Evolutionary conservation across 1,140 invertebrate genomes (phyloP), one percentile per base, ranked within the genome.

Genomic region (Solen grandis): DNA sequence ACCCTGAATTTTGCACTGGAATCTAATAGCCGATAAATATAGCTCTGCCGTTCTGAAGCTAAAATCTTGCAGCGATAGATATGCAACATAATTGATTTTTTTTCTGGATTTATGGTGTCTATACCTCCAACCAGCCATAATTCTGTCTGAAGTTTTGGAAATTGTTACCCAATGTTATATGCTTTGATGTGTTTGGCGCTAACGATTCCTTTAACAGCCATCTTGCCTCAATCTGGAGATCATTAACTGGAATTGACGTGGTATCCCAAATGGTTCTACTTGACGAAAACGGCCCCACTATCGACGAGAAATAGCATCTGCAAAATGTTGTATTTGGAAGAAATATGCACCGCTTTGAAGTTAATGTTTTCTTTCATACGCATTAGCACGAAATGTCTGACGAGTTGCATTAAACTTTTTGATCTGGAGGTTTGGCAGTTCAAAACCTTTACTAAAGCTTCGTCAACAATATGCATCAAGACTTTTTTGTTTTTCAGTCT

Each of bases 1-100:
- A 57, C 54, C 54, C 54, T 10, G 5, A 5, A 57, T 57, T 57
- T 57, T 57, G n/a, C 54, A 57, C 29, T 57, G 54, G n/a, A 57
- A 57, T 22, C 54, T 5, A 10, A 57, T 57, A 5, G 54, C 54
- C 5, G 54, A 5, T 57, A 57, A 57, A 57, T 57, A 57, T 57
- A 57, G 54, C 29, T 57, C n/a, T 57, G 54, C 54, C n/a, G 54
- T 57, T 57, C 29, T 57, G n/a, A 57, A 57, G 54, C 54, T 57
- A 57, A 57, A 57, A 57, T 57, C 54, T 5, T 57, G 54, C 54
- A 57, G 54, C n/a, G 54, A 57, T 57, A 57, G 54, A 57, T 22
- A 10, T 8, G 5, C 5, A 8, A 19, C 5, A 5, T 10, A 5
- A 57, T 57, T 57, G 54, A n/a, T n/a, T n/a, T n/a, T n/a, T n/a